phyloP scores from a whole-genome alignment of 2,888 invertebrate species.

The Kryphioiulus occultus region DNA sequence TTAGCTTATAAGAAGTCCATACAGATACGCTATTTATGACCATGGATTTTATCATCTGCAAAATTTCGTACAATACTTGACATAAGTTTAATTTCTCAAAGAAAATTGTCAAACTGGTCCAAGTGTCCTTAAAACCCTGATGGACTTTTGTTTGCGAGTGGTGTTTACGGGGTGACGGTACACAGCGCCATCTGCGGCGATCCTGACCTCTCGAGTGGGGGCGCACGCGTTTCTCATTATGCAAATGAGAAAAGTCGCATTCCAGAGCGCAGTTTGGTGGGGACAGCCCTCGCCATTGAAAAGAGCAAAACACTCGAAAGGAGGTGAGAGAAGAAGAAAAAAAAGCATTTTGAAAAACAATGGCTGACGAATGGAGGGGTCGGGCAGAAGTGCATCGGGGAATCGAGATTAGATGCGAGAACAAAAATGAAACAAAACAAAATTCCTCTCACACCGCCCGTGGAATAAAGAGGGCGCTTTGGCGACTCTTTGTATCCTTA shows the following conservation, averaged over 20 bases:
- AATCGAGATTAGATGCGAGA: neutral
- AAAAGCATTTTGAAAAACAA: neutral
- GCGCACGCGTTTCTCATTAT: conserved; percentile 36
- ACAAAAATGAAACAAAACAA: conserved; percentile 14
- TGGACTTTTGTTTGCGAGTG: neutral
- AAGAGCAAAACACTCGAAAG: neutral
- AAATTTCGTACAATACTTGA: no score
- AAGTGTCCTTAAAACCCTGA: no score
- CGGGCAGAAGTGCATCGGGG: neutral
- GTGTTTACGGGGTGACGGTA: neutral
- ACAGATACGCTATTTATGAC: no score
- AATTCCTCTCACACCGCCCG: neutral
- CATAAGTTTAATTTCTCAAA: no score
- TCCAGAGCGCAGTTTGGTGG: neutral
- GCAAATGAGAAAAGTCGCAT: neutral
- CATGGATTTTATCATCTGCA: no score
- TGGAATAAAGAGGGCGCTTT: neutral
- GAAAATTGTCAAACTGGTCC: no score
- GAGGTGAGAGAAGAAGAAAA: neutral
- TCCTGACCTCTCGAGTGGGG: neutral
- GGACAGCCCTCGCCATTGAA: neutral
- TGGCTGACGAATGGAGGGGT: neutral
- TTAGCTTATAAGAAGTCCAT: no score
- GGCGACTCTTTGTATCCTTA: conserved; percentile 19
- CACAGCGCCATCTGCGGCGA: neutral